A percentile compares a stretch with the other conserved stretches of the same genome.
Conservation (phyloP, 2,888 invertebrate genomes). For the Cistogaster globosa region DNA sequence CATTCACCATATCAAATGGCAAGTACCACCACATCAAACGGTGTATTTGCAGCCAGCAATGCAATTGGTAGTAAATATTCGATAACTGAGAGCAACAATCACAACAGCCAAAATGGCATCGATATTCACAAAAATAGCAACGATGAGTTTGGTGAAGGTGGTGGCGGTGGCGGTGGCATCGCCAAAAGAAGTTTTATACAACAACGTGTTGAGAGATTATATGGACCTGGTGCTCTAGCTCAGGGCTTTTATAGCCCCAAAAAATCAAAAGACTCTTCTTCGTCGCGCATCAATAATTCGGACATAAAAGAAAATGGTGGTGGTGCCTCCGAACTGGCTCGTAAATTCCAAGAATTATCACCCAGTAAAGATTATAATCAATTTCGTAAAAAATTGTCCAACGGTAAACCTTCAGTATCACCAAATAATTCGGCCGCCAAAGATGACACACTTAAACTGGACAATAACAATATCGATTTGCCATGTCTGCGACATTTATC, state of each 20-base stretch:
- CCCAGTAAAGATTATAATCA: conserved; percentile 79
- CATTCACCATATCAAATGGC: conserved; percentile 65
- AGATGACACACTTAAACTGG: conserved; percentile 51
- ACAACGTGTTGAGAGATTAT: conserved; percentile 93
- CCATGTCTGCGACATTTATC: conserved; percentile 92
- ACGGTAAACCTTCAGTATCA: conserved; percentile 44
- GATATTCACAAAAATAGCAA: conserved; percentile 73
- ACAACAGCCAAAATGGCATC: conserved; percentile 75
- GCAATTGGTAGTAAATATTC: conserved; percentile 62
- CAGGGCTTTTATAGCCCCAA: conserved; percentile 91
- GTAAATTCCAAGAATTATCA: conserved; percentile 80
- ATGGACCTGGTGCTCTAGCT: conserved; percentile 93
- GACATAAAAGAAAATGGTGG: conserved; percentile 64
- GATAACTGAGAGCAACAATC: conserved; percentile 58
- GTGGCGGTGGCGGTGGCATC: conserved; percentile 79
- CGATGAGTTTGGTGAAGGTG: conserved; percentile 78
- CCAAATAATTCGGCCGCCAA: conserved; percentile 63
- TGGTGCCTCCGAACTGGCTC: conserved; percentile 81
- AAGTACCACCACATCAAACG: conserved; percentile 66
- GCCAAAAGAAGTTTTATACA: conserved; percentile 88
- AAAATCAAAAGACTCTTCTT: conserved; percentile 73
- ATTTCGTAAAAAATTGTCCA: conserved; percentile 76
- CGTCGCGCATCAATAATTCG: conserved; percentile 50
- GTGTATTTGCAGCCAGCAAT: conserved; percentile 45
- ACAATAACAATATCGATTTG: conserved; percentile 82